Evolutionary conservation across 2,113 vertebrate species (phyloP), one percentile per base, ranked within the genome.

Genomic region (Psilopsiagon aurifrons): DNA sequence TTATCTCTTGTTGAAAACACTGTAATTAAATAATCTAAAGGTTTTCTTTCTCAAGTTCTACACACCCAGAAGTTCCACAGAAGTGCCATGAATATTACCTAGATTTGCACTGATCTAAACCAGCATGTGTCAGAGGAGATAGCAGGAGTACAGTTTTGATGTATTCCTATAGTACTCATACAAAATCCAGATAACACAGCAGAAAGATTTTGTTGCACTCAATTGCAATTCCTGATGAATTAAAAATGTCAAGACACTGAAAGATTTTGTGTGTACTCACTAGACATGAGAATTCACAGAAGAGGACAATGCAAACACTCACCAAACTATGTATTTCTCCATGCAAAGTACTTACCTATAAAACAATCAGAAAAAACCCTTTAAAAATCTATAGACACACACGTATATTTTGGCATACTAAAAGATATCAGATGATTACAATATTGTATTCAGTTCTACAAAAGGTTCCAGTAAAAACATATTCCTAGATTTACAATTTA

Each of bases 261-360:
- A 84, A 82, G 7, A 73, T 78, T 76, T 75, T 82, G 2, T 25
- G 13, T 23, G 15, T 80, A 88, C 63, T 94, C 85, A 88, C 67
- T 82, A n/a, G n/a, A 37, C 49, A 46, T 83, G 60, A 5, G 74
- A 94, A 94, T 83, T 75, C 76, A 88, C 33, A 83, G 55, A 51
- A 78, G 68, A 49, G 7, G 27, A 86, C 31, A 94, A 67, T 33
- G 73, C 23, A 88, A 95, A 96, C 91, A 98, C 80, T 96, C 95
- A 97, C 95, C 94, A 83, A 93, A 94, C 66, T 76, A 89, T 28
- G 66, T 13, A 96, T 47, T 88, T 93, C 81, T 97, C 97, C 95
- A 88, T 71, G 96, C 97, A 94, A 80, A 37, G 79, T 96, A 98
- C 96, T 98, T 97, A 98, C 97, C 89, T 98, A 93, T 85, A 98